These are phyloP conservation scores for Saxidomus purpurata DNA, from an alignment of 1,140 invertebrate species.

Conservation along the genomic window DNA sequence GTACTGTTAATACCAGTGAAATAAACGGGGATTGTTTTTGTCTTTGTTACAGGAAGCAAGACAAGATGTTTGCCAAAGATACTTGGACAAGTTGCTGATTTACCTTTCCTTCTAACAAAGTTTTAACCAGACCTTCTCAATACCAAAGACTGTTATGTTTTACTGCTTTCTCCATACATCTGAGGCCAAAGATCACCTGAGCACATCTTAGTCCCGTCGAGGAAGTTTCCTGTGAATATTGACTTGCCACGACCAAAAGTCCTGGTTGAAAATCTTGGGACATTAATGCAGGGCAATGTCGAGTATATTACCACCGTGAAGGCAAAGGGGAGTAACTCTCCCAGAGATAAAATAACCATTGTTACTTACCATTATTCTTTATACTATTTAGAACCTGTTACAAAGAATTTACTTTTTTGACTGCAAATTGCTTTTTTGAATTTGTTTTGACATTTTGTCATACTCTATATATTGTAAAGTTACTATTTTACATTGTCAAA, in stretches of 20 bases:
- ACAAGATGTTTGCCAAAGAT: slow-evolving; percentile 16
- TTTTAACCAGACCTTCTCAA: not conserved
- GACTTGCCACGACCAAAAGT: too few relatives aligned
- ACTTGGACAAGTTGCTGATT: not conserved
- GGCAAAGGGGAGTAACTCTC: too few relatives aligned
- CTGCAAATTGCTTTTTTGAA: not conserved
- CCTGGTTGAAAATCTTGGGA: too few relatives aligned
- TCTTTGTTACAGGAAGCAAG: slow-evolving; percentile 14
- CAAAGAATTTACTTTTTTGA: not conserved
- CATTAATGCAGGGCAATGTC: too few relatives aligned
- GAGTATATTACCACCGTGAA: too few relatives aligned
- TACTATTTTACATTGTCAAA: not conserved
- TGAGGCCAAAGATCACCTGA: not conserved
- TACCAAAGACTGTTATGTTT: not conserved
- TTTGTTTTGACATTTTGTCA: not conserved
- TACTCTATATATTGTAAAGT: not conserved
- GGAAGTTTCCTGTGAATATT: too few relatives aligned
- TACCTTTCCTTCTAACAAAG: not conserved
- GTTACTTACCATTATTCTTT: too few relatives aligned
- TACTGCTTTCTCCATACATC: not conserved
- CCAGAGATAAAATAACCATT: too few relatives aligned
- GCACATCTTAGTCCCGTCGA: too few relatives aligned
- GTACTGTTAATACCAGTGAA: too few relatives aligned
- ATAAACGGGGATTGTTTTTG: too few relatives aligned
- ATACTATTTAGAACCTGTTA: not conserved